Evolutionary conservation across 1,140 invertebrate genomes (phyloP).

Genomic region (Choristoneura fumiferana): DNA sequence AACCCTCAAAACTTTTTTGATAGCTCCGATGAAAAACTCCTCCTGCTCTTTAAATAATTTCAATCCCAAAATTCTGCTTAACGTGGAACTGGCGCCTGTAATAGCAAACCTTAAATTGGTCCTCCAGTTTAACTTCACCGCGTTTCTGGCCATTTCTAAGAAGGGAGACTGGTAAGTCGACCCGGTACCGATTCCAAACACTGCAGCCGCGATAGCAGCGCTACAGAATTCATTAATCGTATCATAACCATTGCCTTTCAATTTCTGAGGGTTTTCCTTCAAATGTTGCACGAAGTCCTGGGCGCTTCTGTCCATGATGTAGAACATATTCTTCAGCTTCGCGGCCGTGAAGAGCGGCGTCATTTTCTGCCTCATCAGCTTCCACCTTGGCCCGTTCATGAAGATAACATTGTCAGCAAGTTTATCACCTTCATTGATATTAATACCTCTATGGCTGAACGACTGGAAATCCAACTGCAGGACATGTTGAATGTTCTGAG

Average conservation of each 20-base stretch:
- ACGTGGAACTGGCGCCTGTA: conserved; percentile 1
- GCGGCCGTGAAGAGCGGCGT: conserved; percentile 54
- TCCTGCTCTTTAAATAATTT: conserved; percentile 39
- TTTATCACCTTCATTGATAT: conserved; percentile 52
- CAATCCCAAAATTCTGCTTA: conserved; percentile 31
- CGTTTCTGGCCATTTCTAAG: conserved; percentile 18
- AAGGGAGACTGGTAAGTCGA: conserved; percentile 45
- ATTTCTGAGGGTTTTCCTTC: conserved; percentile 25
- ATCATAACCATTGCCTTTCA: conserved; percentile 20
- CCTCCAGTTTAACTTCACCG: neutral
- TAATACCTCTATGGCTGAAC: conserved; percentile 56
- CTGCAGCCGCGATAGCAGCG: conserved; percentile 37
- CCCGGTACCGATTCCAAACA: conserved; percentile 38
- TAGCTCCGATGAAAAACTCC: conserved; percentile 42
- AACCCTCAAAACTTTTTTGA: conserved; percentile 37
- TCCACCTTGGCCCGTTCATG: conserved; percentile 63
- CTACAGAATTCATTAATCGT: conserved; percentile 34
- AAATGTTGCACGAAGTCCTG: conserved; percentile 38
- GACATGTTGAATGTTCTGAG: conserved; percentile 75
- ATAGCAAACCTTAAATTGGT: conserved; percentile 32
- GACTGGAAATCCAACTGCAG: conserved; percentile 73
- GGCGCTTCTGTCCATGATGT: conserved; percentile 47
- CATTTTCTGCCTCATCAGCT: conserved; percentile 53
- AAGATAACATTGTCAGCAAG: conserved; percentile 60
- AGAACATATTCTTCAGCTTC: conserved; percentile 73